These are phyloP conservation scores for Pongo pygmaeus DNA, from an alignment of 2,113 vertebrate genomes.

Conservation along the genomic window DNA sequence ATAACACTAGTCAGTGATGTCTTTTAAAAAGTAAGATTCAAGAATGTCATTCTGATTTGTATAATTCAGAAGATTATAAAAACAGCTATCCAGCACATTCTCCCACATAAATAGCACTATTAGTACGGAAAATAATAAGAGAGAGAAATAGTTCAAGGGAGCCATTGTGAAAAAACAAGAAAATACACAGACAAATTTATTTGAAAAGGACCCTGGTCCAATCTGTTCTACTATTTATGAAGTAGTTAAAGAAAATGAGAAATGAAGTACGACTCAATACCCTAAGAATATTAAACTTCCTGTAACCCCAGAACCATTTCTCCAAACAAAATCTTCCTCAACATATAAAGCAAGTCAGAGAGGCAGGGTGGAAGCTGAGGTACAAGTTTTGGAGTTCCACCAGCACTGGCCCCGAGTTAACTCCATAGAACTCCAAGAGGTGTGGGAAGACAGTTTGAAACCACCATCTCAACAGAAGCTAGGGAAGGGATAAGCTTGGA, in stretches of 20 bases:
- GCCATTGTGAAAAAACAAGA: not conserved
- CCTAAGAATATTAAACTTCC: constrained; percentile 4
- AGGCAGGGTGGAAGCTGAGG: not conserved
- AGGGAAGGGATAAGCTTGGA: not conserved
- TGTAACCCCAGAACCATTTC: not conserved
- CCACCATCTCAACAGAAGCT: not conserved
- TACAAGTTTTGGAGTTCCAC: not conserved
- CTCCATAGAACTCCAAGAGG: not conserved
- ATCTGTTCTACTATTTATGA: constrained; percentile 36
- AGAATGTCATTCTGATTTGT: not conserved
- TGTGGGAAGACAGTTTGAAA: not conserved
- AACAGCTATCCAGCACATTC: not conserved
- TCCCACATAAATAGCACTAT: not conserved
- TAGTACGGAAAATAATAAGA: not conserved
- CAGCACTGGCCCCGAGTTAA: not conserved
- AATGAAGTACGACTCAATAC: not conserved
- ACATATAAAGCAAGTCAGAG: constrained; percentile 3
- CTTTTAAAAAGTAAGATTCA: constrained; percentile 36
- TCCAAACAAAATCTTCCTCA: constrained; percentile 4
- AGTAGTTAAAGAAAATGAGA: constrained; percentile 49
- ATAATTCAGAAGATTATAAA: not conserved
- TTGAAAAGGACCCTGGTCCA: not conserved
- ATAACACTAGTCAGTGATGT: not conserved
- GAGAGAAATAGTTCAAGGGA: constrained; percentile 16
- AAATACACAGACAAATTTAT: not conserved